A percentile compares a stretch with the other conserved stretches of the same genome.
These are phyloP conservation scores for Galeruca laticollis DNA, from an alignment of 2,888 invertebrate genomes.

Conservation along the genomic window DNA sequence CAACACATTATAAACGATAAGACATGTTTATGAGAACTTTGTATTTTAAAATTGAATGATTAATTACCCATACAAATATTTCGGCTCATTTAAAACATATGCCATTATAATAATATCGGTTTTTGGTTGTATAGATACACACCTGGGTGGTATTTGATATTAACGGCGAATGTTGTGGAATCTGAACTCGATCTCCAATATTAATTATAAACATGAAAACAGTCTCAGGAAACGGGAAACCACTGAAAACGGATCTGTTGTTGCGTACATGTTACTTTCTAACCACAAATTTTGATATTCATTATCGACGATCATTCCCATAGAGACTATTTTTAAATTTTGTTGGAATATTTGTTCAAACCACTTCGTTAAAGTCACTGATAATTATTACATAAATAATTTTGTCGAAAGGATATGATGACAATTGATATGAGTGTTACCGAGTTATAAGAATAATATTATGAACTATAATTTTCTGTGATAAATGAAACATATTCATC, in stretches of 20 bases:
- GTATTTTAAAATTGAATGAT: no score
- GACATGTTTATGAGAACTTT: no score
- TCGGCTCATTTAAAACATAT: not conserved
- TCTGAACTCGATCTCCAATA: conserved; percentile 47
- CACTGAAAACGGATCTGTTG: conserved; percentile 57
- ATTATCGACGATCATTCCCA: not conserved
- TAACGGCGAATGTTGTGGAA: conserved; percentile 27
- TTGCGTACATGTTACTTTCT: not conserved
- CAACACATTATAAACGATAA: no score
- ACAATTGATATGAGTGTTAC: no score
- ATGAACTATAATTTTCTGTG: no score
- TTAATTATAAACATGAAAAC: conserved; percentile 55
- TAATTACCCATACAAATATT: no score
- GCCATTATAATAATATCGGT: not conserved
- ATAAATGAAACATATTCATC: no score
- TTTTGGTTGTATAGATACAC: conserved; percentile 13
- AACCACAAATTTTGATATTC: conserved; percentile 30
- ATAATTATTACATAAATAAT: not conserved
- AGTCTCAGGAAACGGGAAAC: conserved; percentile 61
- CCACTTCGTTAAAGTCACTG: not conserved
- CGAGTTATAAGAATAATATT: no score
- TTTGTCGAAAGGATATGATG: not conserved
- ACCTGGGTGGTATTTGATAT: conserved; percentile 30
- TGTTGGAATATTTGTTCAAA: not conserved
- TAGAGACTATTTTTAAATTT: not conserved